Evolutionary conservation across 2,113 vertebrate species (phyloP).

Genomic region (Amazona guildingii): DNA sequence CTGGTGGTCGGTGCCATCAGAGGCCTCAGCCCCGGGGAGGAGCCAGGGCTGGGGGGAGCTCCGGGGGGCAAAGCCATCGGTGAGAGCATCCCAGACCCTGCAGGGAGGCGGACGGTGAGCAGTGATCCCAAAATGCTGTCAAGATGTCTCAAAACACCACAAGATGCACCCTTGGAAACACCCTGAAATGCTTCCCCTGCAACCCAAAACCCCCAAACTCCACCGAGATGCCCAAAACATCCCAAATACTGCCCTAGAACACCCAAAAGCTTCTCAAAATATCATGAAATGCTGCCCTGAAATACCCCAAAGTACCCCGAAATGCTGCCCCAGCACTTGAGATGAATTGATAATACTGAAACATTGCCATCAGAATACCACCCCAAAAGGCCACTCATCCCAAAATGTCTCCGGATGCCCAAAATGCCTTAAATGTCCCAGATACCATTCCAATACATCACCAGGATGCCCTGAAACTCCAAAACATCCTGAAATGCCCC

Average conservation of each 20-base stretch:
- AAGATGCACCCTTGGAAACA: background rate
- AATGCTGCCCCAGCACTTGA: background rate
- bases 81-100: slow-evolving; percentile 68
- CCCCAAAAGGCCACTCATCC: background rate
- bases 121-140: fast-evolving
- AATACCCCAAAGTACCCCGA: background rate
- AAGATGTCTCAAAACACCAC: background rate
- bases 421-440: background rate
- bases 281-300: background rate
- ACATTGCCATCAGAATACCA: background rate
- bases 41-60: slow-evolving; percentile 33
- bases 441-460: background rate
- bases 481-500: background rate
- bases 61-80: slow-evolving; percentile 44
- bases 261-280: background rate
- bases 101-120: background rate
- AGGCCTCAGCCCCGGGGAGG: background rate
- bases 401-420: background rate
- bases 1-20: background rate
- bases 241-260: background rate
- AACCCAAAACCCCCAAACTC: background rate
- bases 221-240: background rate
- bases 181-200: background rate
- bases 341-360: background rate
- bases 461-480: background rate